A percentile compares a stretch with the other conserved stretches of the same genome.
Conservation (phyloP, 2,113 vertebrate genomes). For the Dissostichus mawsoni region DNA sequence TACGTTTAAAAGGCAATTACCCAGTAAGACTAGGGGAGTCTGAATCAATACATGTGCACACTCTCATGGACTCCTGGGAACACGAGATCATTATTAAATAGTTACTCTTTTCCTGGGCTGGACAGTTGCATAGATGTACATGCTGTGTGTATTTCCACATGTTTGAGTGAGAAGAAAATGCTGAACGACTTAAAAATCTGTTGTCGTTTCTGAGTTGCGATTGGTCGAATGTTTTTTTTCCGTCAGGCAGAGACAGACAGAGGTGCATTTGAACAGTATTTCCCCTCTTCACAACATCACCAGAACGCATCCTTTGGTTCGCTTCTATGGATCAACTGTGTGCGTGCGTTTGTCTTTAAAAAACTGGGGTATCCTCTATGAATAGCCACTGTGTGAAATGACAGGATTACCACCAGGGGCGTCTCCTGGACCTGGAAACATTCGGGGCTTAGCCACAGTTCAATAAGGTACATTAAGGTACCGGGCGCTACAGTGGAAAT, state of each 20-base stretch:
- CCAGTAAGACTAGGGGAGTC: constrained; percentile 55
- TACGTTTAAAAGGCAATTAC: constrained; percentile 77
- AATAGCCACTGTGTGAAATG: constrained; percentile 15
- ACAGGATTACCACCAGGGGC: not conserved
- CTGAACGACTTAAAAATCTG: not conserved
- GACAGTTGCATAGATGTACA: constrained; percentile 10
- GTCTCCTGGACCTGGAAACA: too few species aligned
- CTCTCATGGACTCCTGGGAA: constrained; percentile 32
- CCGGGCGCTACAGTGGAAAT: too few species aligned
- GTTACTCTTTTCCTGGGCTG: constrained; percentile 38
- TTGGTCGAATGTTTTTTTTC: constrained; percentile 3
- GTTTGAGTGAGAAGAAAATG: not conserved
- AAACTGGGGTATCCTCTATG: constrained; percentile 26
- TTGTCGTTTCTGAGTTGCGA: constrained; percentile 25
- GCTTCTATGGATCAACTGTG: not conserved
- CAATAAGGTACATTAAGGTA: too few species aligned
- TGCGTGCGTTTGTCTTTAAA: constrained; percentile 10
- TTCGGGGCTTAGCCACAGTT: too few species aligned
- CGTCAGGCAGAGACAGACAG: constrained; percentile 10
- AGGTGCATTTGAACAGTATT: constrained; percentile 39
- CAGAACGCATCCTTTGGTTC: constrained; percentile 46
- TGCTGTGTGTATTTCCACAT: constrained; percentile 9
- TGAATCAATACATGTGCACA: constrained; percentile 60
- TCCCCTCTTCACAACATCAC: constrained; percentile 38
- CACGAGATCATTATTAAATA: constrained; percentile 52